Evolutionary conservation across 2,113 vertebrate genomes (phyloP).

Genomic region (Petromus typicus): DNA sequence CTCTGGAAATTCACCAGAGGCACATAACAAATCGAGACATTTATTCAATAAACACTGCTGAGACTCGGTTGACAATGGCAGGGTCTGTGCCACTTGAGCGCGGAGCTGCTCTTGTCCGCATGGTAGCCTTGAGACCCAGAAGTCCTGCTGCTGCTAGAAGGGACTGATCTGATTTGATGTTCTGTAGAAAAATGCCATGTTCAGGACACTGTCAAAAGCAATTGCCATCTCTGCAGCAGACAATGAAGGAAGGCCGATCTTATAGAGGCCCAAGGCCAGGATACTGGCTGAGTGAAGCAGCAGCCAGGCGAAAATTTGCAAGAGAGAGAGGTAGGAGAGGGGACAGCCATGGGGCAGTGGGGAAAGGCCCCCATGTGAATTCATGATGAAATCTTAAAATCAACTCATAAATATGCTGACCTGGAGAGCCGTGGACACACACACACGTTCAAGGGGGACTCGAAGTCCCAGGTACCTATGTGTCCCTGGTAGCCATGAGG

Average conservation of each 20-base stretch:
- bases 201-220: conserved; percentile 33
- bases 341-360: not conserved
- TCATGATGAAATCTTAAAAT: no score
- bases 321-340: not conserved
- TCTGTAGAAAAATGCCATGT: not conserved
- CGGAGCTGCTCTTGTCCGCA: rapidly evolving
- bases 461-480: rapidly evolving
- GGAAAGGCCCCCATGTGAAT: no score
- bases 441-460: rapidly evolving
- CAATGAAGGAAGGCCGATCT: conserved; percentile 24
- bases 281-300: not conserved
- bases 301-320: not conserved
- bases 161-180: conserved; percentile 52
- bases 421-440: no score
- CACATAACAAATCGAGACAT: not conserved
- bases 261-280: not conserved
- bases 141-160: not conserved
- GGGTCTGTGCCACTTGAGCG: not conserved
- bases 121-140: not conserved
- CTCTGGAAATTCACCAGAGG: conserved; percentile 36
- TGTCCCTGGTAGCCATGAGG: rapidly evolving
- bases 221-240: not conserved
- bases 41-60: not conserved
- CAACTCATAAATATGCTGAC: no score
- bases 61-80: not conserved